Evolutionary conservation across 2,888 invertebrate genomes (phyloP).

Genomic region (Aethes cnicana): DNA sequence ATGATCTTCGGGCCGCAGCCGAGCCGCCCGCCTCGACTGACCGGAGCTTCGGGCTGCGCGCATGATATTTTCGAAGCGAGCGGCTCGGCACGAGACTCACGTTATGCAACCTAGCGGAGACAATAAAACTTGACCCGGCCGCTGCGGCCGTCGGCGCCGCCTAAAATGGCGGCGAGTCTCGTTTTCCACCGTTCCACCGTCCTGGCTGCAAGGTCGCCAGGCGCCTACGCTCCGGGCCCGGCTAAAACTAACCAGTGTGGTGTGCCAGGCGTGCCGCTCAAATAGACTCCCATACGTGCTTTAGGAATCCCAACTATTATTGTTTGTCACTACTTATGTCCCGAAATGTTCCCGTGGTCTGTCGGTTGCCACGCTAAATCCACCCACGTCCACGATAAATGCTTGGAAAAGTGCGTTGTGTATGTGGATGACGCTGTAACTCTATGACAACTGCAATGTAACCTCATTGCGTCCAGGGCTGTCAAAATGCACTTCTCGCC

Average conservation of each 20-base stretch:
- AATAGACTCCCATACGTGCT: constrained; percentile 72
- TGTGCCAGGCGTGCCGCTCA: constrained; percentile 67
- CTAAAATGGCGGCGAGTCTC: constrained; percentile 80
- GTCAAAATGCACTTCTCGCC: constrained; percentile 46
- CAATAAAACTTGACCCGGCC: constrained; percentile 79
- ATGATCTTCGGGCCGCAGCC: constrained; percentile 65
- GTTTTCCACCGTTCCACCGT: constrained; percentile 70
- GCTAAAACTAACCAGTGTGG: constrained; percentile 70
- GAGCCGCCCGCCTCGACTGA: constrained; percentile 49
- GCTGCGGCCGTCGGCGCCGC: constrained; percentile 65
- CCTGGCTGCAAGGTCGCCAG: constrained; percentile 71
- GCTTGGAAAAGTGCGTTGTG: constrained; percentile 53
- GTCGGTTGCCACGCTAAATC: constrained; percentile 53
- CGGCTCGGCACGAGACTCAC: constrained; percentile 49
- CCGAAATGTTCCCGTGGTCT: constrained; percentile 44
- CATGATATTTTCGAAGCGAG: constrained; percentile 67
- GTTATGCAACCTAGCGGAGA: constrained; percentile 77
- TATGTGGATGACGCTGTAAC: constrained; percentile 36
- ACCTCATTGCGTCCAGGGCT: constrained; percentile 45
- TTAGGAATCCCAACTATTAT: constrained; percentile 72
- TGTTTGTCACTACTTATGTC: constrained; percentile 68
- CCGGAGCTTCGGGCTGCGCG: constrained; percentile 40
- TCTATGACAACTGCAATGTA: constrained; percentile 43
- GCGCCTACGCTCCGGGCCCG: constrained; percentile 76
- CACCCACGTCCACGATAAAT: too few species aligned